Evolutionary conservation across 2,888 invertebrate species (phyloP).

Genomic region (Cybosia mesomella): DNA sequence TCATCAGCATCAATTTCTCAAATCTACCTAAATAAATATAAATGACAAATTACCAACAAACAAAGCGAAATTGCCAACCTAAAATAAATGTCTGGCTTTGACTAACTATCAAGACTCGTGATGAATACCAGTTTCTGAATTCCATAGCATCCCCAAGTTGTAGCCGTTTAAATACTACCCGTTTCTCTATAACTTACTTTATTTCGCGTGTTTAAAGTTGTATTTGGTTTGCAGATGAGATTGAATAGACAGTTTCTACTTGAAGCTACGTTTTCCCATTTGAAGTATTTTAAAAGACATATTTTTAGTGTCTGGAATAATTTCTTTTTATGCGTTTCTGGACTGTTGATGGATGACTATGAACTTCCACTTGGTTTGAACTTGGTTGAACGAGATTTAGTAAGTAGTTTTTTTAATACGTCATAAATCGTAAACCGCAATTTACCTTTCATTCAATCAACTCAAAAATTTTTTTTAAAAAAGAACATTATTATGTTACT

Average conservation of each 20-base stretch:
- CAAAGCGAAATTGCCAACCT: neutral
- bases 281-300: constrained; percentile 10
- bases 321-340: constrained; percentile 3
- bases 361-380: too few relatives aligned
- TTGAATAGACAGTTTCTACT: constrained; percentile 11
- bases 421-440: too few relatives aligned
- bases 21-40: neutral
- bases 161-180: neutral
- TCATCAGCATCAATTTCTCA: neutral
- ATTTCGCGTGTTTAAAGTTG: neutral
- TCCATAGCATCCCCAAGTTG: neutral
- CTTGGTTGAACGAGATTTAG: too few relatives aligned
- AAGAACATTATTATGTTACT: too few relatives aligned
- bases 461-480: too few relatives aligned
- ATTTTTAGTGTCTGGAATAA: neutral
- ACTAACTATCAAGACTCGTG: constrained; percentile 8
- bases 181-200: neutral
- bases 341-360: neutral
- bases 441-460: too few relatives aligned
- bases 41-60: neutral
- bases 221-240: neutral
- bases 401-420: too few relatives aligned
- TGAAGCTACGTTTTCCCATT: constrained; percentile 15
- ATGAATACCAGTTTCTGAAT: neutral
- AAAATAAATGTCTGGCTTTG: constrained; percentile 1